Percentiles rank a stretch among this genome's conserved stretches.
These are phyloP conservation scores for Masnerella sp. DNA, from an alignment of 2,888 invertebrate species.

Conservation along the genomic window DNA sequence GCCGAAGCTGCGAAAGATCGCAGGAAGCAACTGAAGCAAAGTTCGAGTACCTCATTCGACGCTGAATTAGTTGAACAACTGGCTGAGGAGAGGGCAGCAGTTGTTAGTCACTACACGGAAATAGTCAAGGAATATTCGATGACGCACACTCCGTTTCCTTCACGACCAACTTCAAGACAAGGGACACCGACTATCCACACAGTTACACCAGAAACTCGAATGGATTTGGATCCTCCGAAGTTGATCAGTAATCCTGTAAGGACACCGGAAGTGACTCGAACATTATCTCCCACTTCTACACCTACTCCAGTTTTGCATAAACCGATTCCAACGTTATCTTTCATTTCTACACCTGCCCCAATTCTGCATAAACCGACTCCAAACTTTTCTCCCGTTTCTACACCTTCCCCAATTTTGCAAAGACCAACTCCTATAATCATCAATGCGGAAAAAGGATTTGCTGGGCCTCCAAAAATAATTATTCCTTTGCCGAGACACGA, in stretches of 20 bases:
- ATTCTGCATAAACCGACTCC: too few species aligned
- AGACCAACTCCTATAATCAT: background rate
- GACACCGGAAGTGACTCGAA: too few species aligned
- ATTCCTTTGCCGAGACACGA: slow-evolving; percentile 23
- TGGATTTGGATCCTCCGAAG: too few species aligned
- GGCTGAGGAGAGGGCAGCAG: slow-evolving; percentile 74
- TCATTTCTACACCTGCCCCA: too few species aligned
- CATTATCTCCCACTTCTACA: too few species aligned
- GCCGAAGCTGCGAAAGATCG: slow-evolving; percentile 75
- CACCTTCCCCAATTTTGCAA: background rate
- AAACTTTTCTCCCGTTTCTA: too few species aligned
- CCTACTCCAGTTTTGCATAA: too few species aligned
- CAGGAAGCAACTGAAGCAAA: slow-evolving; percentile 68
- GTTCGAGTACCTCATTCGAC: slow-evolving; percentile 66
- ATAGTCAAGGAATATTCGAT: slow-evolving; percentile 85
- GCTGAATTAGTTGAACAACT: slow-evolving; percentile 71
- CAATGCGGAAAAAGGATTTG: slow-evolving; percentile 10
- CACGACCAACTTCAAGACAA: slow-evolving; percentile 38
- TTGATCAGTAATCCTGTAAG: too few species aligned
- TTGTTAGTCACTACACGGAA: slow-evolving; percentile 89
- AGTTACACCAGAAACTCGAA: too few species aligned
- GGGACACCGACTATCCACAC: background rate
- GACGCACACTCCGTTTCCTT: slow-evolving; percentile 54
- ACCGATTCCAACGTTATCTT: too few species aligned
- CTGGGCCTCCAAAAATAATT: slow-evolving; percentile 24